Base-by-base conservation (phyloP, 2,113 vertebrate species). In the Pseudorasbora parva region DNA sequence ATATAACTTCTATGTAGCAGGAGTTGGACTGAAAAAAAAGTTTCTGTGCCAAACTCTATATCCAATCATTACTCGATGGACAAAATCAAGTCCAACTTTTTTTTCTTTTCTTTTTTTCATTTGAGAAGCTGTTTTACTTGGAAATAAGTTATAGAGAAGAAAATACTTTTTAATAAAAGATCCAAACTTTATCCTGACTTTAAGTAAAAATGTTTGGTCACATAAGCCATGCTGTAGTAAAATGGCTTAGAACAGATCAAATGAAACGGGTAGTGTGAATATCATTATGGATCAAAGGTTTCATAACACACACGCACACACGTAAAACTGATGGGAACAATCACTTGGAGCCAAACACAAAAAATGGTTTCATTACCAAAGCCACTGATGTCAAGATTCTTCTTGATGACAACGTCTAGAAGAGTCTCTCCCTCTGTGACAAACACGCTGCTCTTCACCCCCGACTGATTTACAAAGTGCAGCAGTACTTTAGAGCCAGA, bases 381-480 rank as follows among this genome's bases (percentile, higher is more conserved):
- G 21, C 94, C 94, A 45, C 93, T 92, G 9, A 96, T 93, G 84
- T 91, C 83, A 72, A 95, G 66, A 78, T 93, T 94, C 51, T 94
- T 93, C 17, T 94, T 94, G 57, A 95, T 82, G 23, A 94, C 93
- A 41, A 95, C 89, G 7, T 94, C 86, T 84, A 95, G 89, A 84
- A 95, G 88, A 45, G 89, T 94, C 72, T 95, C 86, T 21, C 94
- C 94, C 86, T 94, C 94, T 45, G 91, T 93, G 27, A 92, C 94
- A 27, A 73, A 87, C n/a, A 91, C 88, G 0, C 91, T 94, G 23
- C 90, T 89, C 68, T 79, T 88, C 71, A 92, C 89, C 85, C 94
- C 94, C 66, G 93, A 87, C 43, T 92, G 91, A 73, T 95, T 94
- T 74, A 95, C 86, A 73, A 95, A 94, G 88, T 95, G 92, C 56